Evolutionary conservation across 1,140 invertebrate species (phyloP).

Genomic region (Paraescarpia echinospica): DNA sequence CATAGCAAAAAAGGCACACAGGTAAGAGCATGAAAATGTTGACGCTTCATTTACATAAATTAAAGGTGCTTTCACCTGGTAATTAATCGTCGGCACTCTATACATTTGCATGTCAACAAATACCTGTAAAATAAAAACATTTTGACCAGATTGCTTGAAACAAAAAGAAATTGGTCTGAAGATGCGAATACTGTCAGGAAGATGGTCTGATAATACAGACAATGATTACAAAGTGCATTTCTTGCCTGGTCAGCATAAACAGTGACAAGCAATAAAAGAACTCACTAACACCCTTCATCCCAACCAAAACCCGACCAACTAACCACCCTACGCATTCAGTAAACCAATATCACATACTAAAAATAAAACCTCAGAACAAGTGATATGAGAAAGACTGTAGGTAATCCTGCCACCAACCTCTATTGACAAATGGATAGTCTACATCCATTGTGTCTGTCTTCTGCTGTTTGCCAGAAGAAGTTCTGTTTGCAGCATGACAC

Average conservation of each 20-base stretch:
- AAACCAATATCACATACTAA: not conserved
- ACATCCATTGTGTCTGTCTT: slow-evolving; percentile 67
- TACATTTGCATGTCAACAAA: not conserved
- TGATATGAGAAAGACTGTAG: not conserved
- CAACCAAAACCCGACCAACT: not conserved
- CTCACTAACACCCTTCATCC: not conserved
- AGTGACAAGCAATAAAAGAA: not conserved
- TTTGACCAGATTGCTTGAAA: not conserved
- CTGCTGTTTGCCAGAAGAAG: not conserved
- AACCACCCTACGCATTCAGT: not conserved
- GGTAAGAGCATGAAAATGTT: not conserved
- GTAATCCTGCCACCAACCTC: not conserved
- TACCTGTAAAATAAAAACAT: not conserved
- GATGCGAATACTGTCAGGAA: not conserved
- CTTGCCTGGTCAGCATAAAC: not conserved
- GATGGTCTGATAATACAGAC: not conserved
- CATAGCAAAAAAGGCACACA: not conserved
- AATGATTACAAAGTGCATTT: not conserved
- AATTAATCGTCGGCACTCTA: not conserved
- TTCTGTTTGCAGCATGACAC: not conserved
- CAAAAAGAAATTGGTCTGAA: not conserved
- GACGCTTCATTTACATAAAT: not conserved
- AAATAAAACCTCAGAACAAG: not conserved
- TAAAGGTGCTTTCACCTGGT: not conserved
- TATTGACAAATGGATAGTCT: slow-evolving; percentile 40